Evolutionary conservation across 2,113 vertebrate genomes (phyloP).

Genomic region (Ageneiosus marmoratus): DNA sequence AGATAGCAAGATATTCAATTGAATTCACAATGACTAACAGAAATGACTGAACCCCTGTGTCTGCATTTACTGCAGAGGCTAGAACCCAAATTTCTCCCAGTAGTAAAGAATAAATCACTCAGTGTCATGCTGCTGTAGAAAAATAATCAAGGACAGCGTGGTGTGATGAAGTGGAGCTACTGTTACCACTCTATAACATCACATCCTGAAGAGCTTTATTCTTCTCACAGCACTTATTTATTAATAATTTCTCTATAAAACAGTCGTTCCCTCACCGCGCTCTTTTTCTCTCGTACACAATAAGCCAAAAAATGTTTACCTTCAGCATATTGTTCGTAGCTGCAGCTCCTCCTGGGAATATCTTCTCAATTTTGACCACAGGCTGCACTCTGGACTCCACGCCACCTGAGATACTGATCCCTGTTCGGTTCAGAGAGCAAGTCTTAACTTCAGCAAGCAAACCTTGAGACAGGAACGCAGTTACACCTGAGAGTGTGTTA

Average conservation of each 20-base stretch:
- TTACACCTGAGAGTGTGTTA: background rate
- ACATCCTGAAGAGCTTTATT: background rate
- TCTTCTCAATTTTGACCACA: constrained; percentile 92
- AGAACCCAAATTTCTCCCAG: background rate
- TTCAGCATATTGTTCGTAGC: constrained; percentile 83
- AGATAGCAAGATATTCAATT: no score
- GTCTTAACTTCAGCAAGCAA: background rate
- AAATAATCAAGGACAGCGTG: background rate
- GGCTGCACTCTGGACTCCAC: constrained; percentile 90
- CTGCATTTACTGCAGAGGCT: no score
- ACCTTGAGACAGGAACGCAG: background rate
- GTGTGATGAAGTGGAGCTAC: background rate
- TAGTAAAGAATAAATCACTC: background rate
- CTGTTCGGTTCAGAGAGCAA: constrained; percentile 60
- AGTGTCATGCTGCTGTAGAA: background rate
- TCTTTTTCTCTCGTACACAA: background rate
- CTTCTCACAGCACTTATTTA: background rate
- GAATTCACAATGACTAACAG: background rate
- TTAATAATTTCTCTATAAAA: background rate
- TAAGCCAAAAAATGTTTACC: constrained; percentile 66
- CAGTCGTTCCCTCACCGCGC: background rate
- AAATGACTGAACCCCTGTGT: background rate
- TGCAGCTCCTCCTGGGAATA: constrained; percentile 92
- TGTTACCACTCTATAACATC: background rate
- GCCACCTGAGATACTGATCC: constrained; percentile 94